Evolutionary conservation across 2,888 invertebrate genomes (phyloP).

Genomic region (Drosophila falleni): DNA sequence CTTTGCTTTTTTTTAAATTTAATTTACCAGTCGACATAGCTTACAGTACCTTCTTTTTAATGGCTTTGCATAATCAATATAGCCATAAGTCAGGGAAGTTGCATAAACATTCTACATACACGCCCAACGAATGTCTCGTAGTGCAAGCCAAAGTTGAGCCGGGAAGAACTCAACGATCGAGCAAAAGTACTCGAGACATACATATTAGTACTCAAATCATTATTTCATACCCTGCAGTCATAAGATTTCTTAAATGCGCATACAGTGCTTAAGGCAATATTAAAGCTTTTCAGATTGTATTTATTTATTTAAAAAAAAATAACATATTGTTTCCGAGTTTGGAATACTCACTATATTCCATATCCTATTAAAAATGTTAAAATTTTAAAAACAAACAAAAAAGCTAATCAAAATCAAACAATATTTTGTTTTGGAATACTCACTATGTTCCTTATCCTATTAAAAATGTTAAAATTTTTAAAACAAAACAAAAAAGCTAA

Average conservation of each 20-base stretch:
- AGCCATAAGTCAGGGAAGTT: background rate
- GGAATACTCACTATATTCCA: too few relatives aligned
- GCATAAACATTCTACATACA: slow-evolving; percentile 17
- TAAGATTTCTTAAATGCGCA: background rate
- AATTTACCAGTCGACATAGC: background rate
- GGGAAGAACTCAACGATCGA: slow-evolving; percentile 47
- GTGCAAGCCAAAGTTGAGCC: slow-evolving; percentile 33
- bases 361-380: too few relatives aligned
- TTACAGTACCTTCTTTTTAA: background rate
- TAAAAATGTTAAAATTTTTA: too few relatives aligned
- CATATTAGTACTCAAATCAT: slow-evolving; percentile 16
- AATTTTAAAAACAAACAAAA: too few relatives aligned
- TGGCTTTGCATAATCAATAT: slow-evolving; percentile 2
- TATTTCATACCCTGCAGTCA: slow-evolving; percentile 1
- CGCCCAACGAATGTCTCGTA: slow-evolving; percentile 22
- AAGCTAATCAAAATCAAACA: too few relatives aligned
- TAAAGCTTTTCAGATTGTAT: too few relatives aligned
- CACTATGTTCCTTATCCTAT: too few relatives aligned
- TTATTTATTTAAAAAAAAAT: too few relatives aligned
- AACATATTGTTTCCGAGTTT: background rate
- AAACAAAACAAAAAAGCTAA: too few relatives aligned
- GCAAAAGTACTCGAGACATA: slow-evolving; percentile 32
- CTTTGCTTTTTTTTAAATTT: background rate
- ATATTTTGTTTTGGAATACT: background rate
- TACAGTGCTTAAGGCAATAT: background rate